Conservation (phyloP, 2,113 vertebrate species). For the Sceloporus tristichus region DNA sequence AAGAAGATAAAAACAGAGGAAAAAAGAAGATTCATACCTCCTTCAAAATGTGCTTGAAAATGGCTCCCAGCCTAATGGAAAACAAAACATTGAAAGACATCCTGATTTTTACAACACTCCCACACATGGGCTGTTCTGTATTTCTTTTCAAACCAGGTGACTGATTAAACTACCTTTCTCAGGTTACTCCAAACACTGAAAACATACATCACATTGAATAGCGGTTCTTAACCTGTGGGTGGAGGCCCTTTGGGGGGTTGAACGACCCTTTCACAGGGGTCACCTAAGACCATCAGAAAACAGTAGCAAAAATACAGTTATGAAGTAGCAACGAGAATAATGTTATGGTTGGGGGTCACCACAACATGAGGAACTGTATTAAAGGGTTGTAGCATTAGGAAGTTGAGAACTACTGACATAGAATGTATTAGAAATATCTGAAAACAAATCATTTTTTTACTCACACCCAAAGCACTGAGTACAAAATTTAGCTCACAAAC, state of each 20-base stretch:
- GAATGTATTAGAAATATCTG: not conserved
- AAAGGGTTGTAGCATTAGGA: too few relatives aligned
- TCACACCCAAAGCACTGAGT: not conserved
- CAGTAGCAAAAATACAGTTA: too few relatives aligned
- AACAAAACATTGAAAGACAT: not conserved
- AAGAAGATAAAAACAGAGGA: not conserved
- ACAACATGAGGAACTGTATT: too few relatives aligned
- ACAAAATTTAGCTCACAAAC: slow-evolving; percentile 5
- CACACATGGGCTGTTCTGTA: not conserved
- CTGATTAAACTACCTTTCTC: not conserved
- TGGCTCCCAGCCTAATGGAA: not conserved
- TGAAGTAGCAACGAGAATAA: too few relatives aligned
- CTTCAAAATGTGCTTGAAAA: not conserved
- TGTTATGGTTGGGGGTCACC: too few relatives aligned
- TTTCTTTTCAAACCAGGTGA: not conserved
- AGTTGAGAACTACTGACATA: too few relatives aligned
- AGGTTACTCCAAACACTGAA: not conserved
- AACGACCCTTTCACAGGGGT: too few relatives aligned
- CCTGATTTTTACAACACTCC: not conserved
- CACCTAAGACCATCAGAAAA: too few relatives aligned
- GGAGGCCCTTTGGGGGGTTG: too few relatives aligned
- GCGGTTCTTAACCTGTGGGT: too few relatives aligned
- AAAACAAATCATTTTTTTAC: slow-evolving; percentile 16
- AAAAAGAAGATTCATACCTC: not conserved
- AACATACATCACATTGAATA: not conserved